Base-by-base conservation (phyloP, 2,797 vertebrate genomes). In the Diceros bicornis region DNA sequence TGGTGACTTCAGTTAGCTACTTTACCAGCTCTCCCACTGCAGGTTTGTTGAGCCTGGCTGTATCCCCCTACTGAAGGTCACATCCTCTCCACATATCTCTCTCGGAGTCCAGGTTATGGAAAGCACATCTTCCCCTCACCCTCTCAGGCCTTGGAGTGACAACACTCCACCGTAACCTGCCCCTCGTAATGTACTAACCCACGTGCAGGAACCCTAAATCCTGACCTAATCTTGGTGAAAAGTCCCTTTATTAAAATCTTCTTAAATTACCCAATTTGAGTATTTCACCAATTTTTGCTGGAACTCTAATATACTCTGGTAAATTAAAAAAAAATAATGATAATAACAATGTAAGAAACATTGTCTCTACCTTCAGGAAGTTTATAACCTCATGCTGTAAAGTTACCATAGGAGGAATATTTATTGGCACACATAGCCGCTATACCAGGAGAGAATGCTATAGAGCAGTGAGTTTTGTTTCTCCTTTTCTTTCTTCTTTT, bases 211-310 rank as follows among this genome's bases (percentile, higher is more conserved):
- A 71, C 23, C 52, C 44, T 82, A 89, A 85, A 85, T 11, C 10
- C 2, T 85, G 37, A 97, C 27, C 3, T 83, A 62, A 52, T 84
- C 75, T 91, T 84, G 14, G 72, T 83, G 72, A 86, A 83, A 95
- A 2, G 21, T 13, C 27, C 29, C 29, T 94, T 37, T 77, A 83
- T 71, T 59, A 83, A 83, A 77, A 82, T 64, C 25, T 93, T 34
- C 17, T 84, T 89, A 68, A 81, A 59, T 74, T 61, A 55, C 50
- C n/a, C 32, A 66, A 29, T 88, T 79, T 88, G 52, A 94, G 18
- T 92, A 74, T 92, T 74, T 84, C 11, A 66, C 37, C 47, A 79
- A 23, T 91, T 95, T 78, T 62, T 94, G 18, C 23, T 41, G 90
- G 81, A 68, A 52, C 29, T 23, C 50, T 47, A 62, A 32, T 59